Conservation (phyloP, 2,797 vertebrate genomes). For the Prionace glauca region DNA sequence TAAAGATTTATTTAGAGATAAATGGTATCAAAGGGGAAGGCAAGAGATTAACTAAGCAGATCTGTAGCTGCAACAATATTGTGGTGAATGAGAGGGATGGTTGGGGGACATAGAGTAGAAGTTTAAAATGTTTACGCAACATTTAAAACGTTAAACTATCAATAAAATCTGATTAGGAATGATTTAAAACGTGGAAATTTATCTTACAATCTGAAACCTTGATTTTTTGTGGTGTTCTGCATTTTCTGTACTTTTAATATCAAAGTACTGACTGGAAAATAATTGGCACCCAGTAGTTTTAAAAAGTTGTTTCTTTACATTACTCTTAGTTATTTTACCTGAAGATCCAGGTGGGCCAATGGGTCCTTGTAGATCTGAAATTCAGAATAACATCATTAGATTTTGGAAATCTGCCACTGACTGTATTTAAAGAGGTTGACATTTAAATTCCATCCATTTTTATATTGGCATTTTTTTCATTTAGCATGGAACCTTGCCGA, state of each 20-base stretch:
- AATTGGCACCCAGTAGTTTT: neutral
- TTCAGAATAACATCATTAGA: neutral
- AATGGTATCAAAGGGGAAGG: neutral
- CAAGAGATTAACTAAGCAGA: neutral
- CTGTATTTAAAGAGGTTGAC: neutral
- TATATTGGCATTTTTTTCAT: neutral
- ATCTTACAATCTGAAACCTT: neutral
- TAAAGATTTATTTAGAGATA: neutral
- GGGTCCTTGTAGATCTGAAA: neutral
- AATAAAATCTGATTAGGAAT: neutral
- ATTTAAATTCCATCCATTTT: neutral
- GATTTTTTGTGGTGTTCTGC: neutral
- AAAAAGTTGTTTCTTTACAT: neutral
- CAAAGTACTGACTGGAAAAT: neutral
- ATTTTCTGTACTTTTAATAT: neutral
- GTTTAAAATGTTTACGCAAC: neutral
- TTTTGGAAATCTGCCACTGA: neutral
- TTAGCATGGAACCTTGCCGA: neutral
- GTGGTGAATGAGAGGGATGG: neutral
- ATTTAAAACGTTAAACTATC: neutral
- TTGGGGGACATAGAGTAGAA: neutral
- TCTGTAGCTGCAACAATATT: neutral
- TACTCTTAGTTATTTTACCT: neutral
- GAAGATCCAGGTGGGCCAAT: slow-evolving; percentile 4
- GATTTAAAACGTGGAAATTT: neutral